Base-by-base conservation (phyloP, 1,140 invertebrate genomes). In the Penaeus indicus region DNA sequence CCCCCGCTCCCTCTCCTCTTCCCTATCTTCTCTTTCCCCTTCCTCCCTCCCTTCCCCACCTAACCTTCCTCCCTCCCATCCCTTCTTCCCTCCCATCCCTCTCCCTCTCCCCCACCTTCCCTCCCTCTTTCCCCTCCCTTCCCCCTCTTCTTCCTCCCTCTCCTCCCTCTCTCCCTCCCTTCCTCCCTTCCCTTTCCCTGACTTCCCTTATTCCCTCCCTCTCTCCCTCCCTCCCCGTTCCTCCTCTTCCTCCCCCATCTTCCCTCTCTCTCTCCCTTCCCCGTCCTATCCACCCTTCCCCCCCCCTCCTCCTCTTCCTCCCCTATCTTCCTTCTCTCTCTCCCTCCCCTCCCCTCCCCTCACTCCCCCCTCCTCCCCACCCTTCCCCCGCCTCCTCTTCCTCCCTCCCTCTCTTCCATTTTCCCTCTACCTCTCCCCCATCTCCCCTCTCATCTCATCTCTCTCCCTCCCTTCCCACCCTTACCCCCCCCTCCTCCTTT, bases 381-480 rank as follows among this genome's bases (percentile, higher is more conserved):
- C 2, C 72, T 10, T 13, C 3, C 25, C 11, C 72, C 0, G 4
- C n/a, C 25, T 7, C 72, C 72, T 38, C 42, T 8, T 10, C 25
- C 0, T 22, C 11, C 72, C 72, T 38, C 2, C 72, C 2, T 27
- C 21, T 13, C 25, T 47, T 3, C 25, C 79, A 22, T 47, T 8
- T 7, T 47, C 80, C 47, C 80, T 61, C 81, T 62, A 3, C 61
- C 32, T 32, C 81, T 27, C 60, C 81, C 60, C 32, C 7, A 11
- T 21, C 47, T 18, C 38, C 69, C 27, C 19, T 69, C 77, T 62
- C 84, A 85, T 32, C 32, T 32, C 72, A n/a, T 69, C 72, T 47
- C 54, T 21, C 42, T 42, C 27, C 27, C 42, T 21, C 77, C 38
- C 2, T 54, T 38, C 5, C 77, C 1, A 11, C 27, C 21, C 25